Percentiles rank a stretch among this genome's conserved stretches.
These are phyloP conservation scores for Adoxophyes honmai DNA, from an alignment of 1,140 invertebrate genomes.

Conservation along the genomic window DNA sequence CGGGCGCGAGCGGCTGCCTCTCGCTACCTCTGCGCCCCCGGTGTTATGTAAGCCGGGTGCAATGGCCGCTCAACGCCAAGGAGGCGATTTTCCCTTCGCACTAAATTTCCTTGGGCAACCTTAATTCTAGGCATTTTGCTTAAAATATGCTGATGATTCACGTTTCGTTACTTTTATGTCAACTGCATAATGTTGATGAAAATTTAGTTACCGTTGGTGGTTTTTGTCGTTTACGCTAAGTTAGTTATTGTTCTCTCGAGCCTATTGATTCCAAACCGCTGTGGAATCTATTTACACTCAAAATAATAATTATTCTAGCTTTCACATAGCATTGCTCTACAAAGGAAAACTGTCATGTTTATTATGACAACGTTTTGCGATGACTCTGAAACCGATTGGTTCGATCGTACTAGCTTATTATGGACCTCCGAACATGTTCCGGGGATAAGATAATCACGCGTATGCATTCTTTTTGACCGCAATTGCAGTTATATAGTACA, in stretches of 20 bases:
- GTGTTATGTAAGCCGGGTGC: constrained; percentile 71
- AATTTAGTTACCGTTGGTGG: constrained; percentile 12
- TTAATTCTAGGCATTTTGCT: constrained; percentile 30
- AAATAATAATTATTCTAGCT: too few relatives aligned
- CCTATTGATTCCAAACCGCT: background rate
- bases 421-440: too few relatives aligned
- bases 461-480: too few relatives aligned
- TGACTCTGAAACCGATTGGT: too few relatives aligned
- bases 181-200: constrained; percentile 27
- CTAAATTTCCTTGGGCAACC: constrained; percentile 34
- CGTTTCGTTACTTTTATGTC: constrained; percentile 20
- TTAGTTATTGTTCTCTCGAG: background rate
- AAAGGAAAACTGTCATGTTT: too few relatives aligned
- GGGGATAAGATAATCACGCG: too few relatives aligned
- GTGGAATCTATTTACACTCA: too few relatives aligned
- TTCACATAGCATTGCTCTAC: too few relatives aligned
- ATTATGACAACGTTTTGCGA: too few relatives aligned
- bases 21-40: constrained; percentile 64
- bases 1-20: constrained; percentile 37
- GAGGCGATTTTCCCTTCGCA: constrained; percentile 34
- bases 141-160: constrained; percentile 34
- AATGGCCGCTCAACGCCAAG: constrained; percentile 63
- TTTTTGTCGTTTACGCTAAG: too few relatives aligned
- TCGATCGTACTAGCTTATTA: too few relatives aligned
- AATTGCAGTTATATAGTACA: too few relatives aligned